These are phyloP conservation scores for Schrankia costaestrigalis DNA, from an alignment of 2,888 invertebrate species.

Conservation along the genomic window DNA sequence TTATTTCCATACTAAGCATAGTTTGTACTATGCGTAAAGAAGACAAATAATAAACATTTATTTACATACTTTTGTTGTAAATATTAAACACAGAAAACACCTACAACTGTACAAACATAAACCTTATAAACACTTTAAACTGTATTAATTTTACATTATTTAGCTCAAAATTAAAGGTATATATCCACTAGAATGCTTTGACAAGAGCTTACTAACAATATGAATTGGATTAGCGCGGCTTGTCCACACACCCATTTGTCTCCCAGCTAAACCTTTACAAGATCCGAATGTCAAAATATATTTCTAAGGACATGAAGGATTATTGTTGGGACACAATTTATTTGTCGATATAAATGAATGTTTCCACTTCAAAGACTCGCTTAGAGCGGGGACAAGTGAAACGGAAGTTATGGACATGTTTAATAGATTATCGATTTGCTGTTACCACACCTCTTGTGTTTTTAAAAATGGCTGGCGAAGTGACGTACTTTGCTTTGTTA, in stretches of 20 bases:
- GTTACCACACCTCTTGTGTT: background rate
- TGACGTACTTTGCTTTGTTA: no score
- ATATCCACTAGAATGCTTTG: no score
- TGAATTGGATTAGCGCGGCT: conserved; percentile 33
- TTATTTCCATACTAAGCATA: no score
- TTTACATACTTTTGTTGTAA: no score
- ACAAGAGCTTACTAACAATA: conserved; percentile 24
- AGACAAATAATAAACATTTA: no score
- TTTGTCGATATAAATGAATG: conserved; percentile 22
- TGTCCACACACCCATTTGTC: conserved; percentile 39
- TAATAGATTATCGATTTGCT: conserved; percentile 16
- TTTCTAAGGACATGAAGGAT: conserved; percentile 20
- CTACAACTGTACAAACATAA: no score
- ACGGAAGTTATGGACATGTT: conserved; percentile 22
- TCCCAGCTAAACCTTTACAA: conserved; percentile 32
- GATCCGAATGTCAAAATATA: conserved; percentile 24
- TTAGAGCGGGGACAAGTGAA: conserved; percentile 14
- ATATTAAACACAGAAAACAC: no score
- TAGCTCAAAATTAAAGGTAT: no score
- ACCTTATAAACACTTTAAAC: no score
- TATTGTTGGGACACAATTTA: conserved; percentile 20
- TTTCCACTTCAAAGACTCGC: conserved; percentile 6
- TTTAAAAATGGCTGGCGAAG: background rate
- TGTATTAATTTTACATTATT: no score
- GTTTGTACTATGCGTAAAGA: no score